phyloP scores from a whole-genome alignment of 2,888 invertebrate genomes.

The Kuschelorhynchus macadamiae region DNA sequence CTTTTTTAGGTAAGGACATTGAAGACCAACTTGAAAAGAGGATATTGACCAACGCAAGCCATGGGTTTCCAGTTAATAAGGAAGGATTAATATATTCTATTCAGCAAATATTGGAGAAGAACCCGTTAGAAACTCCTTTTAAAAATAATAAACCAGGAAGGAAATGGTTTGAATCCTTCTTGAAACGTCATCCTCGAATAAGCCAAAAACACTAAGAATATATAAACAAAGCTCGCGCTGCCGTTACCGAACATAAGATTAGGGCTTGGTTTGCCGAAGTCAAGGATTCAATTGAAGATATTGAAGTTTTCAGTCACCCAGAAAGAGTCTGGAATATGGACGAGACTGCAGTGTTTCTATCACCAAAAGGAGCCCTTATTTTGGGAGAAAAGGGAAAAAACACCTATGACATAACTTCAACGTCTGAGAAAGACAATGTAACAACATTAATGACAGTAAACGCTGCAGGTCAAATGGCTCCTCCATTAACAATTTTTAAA shows the following conservation, averaged over 20 bases:
- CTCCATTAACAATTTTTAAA: too few species aligned
- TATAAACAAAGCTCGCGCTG: constrained; percentile 15
- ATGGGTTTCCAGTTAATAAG: too few species aligned
- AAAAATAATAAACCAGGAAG: constrained; percentile 15
- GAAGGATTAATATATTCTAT: too few species aligned
- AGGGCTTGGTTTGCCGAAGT: constrained; percentile 16
- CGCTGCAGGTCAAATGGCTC: too few species aligned
- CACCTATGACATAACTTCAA: too few species aligned
- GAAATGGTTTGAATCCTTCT: constrained; percentile 13
- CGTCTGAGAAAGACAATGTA: too few species aligned
- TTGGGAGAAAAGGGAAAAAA: constrained; percentile 33
- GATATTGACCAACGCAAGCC: too few species aligned
- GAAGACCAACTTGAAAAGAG: too few species aligned
- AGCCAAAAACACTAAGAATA: constrained; percentile 8
- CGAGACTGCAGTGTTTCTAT: constrained; percentile 43
- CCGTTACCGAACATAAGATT: constrained; percentile 3
- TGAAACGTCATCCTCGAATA: neutral
- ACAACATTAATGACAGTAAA: too few species aligned
- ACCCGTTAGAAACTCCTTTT: constrained; percentile 10
- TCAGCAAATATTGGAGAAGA: too few species aligned
- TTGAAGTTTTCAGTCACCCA: constrained; percentile 1
- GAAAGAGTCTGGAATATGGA: constrained; percentile 31
- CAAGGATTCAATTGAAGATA: constrained; percentile 6
- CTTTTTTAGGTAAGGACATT: too few species aligned
- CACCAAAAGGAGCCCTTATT: constrained; percentile 37